Evolutionary conservation across 1,140 invertebrate species (phyloP).

Genomic region (Diplogasteroides magnus): DNA sequence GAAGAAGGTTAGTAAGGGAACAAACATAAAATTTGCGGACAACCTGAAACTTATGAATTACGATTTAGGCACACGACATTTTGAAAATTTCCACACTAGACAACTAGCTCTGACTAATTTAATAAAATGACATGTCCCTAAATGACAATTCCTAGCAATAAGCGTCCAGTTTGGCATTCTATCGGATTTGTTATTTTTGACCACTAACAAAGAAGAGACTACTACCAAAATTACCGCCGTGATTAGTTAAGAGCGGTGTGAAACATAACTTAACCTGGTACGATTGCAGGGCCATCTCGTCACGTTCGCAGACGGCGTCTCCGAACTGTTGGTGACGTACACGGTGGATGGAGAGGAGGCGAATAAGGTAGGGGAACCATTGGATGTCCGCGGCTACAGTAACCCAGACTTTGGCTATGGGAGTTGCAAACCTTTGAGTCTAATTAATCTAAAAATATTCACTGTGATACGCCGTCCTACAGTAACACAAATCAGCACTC

Average conservation of each 20-base stretch:
- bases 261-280: no score
- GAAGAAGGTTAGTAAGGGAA: not conserved
- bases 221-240: no score
- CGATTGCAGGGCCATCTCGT: not conserved
- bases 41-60: slow-evolving; percentile 4
- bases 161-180: no score
- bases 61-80: slow-evolving; percentile 11
- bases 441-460: slow-evolving; percentile 5
- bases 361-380: no score
- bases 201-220: no score
- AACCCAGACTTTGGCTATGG: no score
- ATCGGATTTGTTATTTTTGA: no score
- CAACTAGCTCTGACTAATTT: not conserved
- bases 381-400: no score
- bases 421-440: not conserved
- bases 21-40: not conserved
- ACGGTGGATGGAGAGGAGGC: not conserved
- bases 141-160: no score
- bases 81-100: not conserved
- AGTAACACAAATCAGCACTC: not conserved
- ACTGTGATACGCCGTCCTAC: not conserved
- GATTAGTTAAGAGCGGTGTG: no score
- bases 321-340: not conserved
- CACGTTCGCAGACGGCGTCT: not conserved
- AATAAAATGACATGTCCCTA: not conserved